Evolutionary conservation across 2,113 vertebrate genomes (phyloP).

Genomic region (Oxygymnocypris stewartii): DNA sequence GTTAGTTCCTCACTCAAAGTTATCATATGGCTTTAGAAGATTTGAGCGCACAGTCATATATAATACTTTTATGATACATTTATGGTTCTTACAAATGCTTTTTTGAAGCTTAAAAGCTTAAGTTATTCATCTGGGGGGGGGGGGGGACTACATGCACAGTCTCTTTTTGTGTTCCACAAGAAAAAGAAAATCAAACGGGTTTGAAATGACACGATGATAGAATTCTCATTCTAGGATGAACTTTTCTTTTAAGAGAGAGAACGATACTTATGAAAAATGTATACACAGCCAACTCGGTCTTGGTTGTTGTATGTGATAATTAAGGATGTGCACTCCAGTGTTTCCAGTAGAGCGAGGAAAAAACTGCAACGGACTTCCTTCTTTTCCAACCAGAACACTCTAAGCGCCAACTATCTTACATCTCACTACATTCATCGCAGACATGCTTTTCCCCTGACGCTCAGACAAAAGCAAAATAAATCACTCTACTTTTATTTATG

Average conservation of each 20-base stretch:
- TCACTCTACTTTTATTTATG: slow-evolving; percentile 70
- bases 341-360: neutral
- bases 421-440: slow-evolving; percentile 68
- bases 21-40: neutral
- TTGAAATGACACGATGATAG: neutral
- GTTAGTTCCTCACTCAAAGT: neutral
- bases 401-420: slow-evolving; percentile 25
- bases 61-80: neutral
- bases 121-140: neutral
- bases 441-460: slow-evolving; percentile 62
- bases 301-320: slow-evolving; percentile 49
- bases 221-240: neutral
- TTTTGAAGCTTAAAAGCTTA: neutral
- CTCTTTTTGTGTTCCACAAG: neutral
- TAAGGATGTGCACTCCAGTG: slow-evolving; percentile 41
- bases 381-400: slow-evolving; percentile 1
- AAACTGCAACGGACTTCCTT: slow-evolving; percentile 56
- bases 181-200: neutral
- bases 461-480: slow-evolving; percentile 56
- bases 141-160: neutral
- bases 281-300: slow-evolving; percentile 7
- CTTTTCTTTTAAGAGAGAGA: slow-evolving; percentile 34
- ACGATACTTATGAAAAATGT: slow-evolving; percentile 53
- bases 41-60: neutral
- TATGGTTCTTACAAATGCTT: neutral